Evolutionary conservation across 2,113 vertebrate genomes (phyloP), one percentile per base, ranked within the genome.

Genomic region (Propithecus coquereli): DNA sequence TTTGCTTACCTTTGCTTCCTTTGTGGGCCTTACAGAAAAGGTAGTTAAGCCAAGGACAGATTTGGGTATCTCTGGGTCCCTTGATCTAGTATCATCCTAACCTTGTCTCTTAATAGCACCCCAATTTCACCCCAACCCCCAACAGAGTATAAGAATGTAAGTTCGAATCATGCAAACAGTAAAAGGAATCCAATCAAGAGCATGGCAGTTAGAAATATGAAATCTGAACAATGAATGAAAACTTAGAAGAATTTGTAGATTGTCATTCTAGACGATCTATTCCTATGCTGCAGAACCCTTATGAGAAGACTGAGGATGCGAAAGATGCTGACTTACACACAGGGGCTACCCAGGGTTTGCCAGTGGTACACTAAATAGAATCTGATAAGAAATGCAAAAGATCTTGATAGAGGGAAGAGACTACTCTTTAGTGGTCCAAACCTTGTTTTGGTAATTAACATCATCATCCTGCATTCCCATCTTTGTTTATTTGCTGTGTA

Each of bases 181-280:
- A 32, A 73, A 89, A 92, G n/a, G 13, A 92, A 59, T 57, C 37
- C n/a, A 80, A 80, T 52, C 40, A 57, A 40, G 34, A 91, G n/a
- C 40, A 73, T 16, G 14, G 18, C n/a, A 92, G 47, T 73, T 89
- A 89, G 96, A 79, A 79, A 88, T 37, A 80, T 40, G 34, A 71
- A 94, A 93, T 90, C 71, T 83, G 47, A 61, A 65, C 61, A 82
- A 92, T 86, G 73, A 94, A 85, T n/a, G 43, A 81, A 89, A 57
- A 82, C 61, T 90, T 83, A 52, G 37, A 94, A 81, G 68, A 94
- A 45, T 77, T 68, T 74, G 18, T 70, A 25, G 10, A 40, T 11
- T 93, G 32, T 87, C 68, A 65, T 87, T 96, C 86, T 59, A 81
- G 59, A 92, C 82, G 59, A 82, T 52, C 25, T 40, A 87, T 52